Percentiles rank a stretch among this genome's conserved stretches.
Conservation (phyloP, 2,888 invertebrate species). For the Apantesis nais region DNA sequence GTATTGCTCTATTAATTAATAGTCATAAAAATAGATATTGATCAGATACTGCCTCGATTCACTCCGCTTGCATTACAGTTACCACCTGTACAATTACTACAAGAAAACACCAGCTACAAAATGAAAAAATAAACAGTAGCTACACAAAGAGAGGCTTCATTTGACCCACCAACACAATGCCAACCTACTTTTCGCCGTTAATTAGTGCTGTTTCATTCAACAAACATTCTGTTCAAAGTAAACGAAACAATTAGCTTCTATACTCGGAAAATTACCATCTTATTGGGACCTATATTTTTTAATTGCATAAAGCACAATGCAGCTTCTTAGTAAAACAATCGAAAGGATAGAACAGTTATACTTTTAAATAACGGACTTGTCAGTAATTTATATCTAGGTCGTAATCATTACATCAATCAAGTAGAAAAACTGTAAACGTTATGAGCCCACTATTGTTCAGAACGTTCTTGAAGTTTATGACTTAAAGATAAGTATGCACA, state of each 20-base stretch:
- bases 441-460: conserved; percentile 28
- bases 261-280: conserved; percentile 51
- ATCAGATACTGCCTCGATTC: conserved; percentile 45
- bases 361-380: conserved; percentile 31
- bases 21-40: conserved; percentile 54
- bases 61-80: conserved; percentile 62
- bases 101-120: conserved; percentile 58
- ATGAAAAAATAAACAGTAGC: conserved; percentile 75
- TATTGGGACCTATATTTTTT: conserved; percentile 41
- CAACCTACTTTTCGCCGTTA: conserved; percentile 75
- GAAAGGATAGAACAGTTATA: conserved; percentile 44
- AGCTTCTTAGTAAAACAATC: conserved; percentile 22
- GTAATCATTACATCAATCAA: conserved; percentile 75
- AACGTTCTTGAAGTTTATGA: conserved; percentile 49
- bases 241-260: conserved; percentile 63
- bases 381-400: conserved; percentile 68
- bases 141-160: conserved; percentile 78
- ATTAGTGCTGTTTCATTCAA: conserved; percentile 73
- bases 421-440: conserved; percentile 63
- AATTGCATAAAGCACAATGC: conserved; percentile 17
- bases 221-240: conserved; percentile 65
- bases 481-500: conserved; percentile 60
- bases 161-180: conserved; percentile 71
- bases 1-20: conserved; percentile 25
- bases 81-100: conserved; percentile 70